Evolutionary conservation across 2,113 vertebrate genomes (phyloP).

Genomic region (Prinia subflava): DNA sequence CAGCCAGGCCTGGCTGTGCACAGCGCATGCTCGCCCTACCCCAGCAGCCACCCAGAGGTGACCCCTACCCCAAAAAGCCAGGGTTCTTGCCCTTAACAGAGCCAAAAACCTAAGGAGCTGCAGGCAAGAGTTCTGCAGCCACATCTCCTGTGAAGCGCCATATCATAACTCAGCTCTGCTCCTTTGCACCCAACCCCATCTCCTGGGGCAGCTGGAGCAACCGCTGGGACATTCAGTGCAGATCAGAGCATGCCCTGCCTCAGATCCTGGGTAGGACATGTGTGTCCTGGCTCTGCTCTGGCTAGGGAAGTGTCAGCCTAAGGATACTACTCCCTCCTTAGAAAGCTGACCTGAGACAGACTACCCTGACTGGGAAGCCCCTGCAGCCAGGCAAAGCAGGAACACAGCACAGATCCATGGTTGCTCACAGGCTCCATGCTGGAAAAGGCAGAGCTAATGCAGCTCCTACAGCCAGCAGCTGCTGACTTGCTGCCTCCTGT

Average conservation of each 20-base stretch:
- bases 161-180: neutral
- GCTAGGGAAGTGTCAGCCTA: neutral
- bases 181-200: neutral
- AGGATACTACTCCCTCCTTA: neutral
- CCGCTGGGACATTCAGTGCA: neutral
- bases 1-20: neutral
- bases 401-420: neutral
- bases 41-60: neutral
- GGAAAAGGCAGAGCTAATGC: neutral
- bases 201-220: accelerated
- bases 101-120: neutral
- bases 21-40: neutral
- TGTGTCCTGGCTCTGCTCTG: neutral
- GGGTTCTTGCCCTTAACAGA: neutral
- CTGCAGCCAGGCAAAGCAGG: neutral
- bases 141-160: accelerated
- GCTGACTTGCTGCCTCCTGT: neutral
- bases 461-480: neutral
- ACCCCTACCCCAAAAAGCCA: neutral
- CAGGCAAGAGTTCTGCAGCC: neutral
- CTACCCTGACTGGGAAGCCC: neutral
- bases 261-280: accelerated
- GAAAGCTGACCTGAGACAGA: neutral
- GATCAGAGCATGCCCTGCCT: neutral
- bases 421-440: neutral